A percentile compares a stretch with the other conserved stretches of the same genome.
Evolutionary conservation across 2,797 vertebrate species (phyloP).

Genomic region (Ctenopoma multispine): DNA sequence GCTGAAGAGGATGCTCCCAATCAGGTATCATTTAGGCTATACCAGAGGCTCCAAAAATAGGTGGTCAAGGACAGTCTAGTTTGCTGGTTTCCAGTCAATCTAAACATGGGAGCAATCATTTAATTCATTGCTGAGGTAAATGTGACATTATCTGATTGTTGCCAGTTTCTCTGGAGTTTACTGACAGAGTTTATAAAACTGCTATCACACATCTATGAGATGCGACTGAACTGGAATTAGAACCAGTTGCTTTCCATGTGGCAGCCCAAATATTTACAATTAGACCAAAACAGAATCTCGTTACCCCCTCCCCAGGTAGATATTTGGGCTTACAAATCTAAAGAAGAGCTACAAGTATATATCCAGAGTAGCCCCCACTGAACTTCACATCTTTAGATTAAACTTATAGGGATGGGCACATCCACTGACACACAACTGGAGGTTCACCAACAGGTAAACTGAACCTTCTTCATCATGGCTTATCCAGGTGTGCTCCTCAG

Average conservation of each 20-base stretch:
- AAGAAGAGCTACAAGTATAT: slow-evolving; percentile 52
- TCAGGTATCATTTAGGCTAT: slow-evolving; percentile 75
- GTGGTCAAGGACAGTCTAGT: slow-evolving; percentile 82
- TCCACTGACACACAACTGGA: slow-evolving; percentile 29
- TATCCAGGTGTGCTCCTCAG: slow-evolving; percentile 33
- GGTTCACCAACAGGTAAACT: slow-evolving; percentile 22
- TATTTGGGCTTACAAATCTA: slow-evolving; percentile 67
- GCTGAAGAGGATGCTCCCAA: slow-evolving; percentile 86
- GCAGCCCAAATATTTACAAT: slow-evolving; percentile 80
- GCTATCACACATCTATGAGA: slow-evolving; percentile 84
- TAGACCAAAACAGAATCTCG: slow-evolving; percentile 71
- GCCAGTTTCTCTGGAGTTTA: slow-evolving; percentile 78
- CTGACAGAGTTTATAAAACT: slow-evolving; percentile 83
- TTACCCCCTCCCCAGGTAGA: slow-evolving; percentile 54
- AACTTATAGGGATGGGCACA: slow-evolving; percentile 30
- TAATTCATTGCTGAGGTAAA: slow-evolving; percentile 79
- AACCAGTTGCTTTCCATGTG: slow-evolving; percentile 78
- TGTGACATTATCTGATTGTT: slow-evolving; percentile 83
- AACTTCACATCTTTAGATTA: slow-evolving; percentile 43
- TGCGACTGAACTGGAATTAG: slow-evolving; percentile 78
- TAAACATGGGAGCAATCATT: slow-evolving; percentile 77
- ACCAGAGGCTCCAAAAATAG: slow-evolving; percentile 81
- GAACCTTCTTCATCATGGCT: slow-evolving; percentile 28
- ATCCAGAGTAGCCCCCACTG: slow-evolving; percentile 53
- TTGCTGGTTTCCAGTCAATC: slow-evolving; percentile 84